A percentile compares a stretch with the other conserved stretches of the same genome.
Conservation (phyloP, 2,113 vertebrate genomes). For the Esox niger region DNA sequence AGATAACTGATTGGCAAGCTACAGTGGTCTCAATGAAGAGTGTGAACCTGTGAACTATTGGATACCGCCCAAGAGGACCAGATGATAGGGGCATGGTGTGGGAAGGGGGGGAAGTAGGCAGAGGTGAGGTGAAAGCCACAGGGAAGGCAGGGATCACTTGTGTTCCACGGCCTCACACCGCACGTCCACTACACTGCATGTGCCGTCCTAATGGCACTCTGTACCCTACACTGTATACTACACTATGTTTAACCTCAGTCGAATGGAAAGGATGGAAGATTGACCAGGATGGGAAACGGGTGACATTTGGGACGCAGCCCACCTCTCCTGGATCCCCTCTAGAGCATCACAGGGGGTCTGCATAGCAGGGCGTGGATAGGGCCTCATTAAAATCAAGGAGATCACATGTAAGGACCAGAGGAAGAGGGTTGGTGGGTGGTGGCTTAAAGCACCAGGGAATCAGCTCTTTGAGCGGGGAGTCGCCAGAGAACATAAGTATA, state of each 20-base stretch:
- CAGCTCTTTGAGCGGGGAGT: slow-evolving; percentile 50
- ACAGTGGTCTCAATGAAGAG: slow-evolving; percentile 59
- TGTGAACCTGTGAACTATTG: slow-evolving; percentile 71
- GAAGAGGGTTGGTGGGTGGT: slow-evolving; percentile 59
- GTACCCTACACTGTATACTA: too few relatives aligned
- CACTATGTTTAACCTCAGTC: too few relatives aligned
- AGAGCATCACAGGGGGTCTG: slow-evolving; percentile 73
- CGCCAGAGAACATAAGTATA: slow-evolving; percentile 51
- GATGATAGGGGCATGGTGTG: slow-evolving; percentile 27
- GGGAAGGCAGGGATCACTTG: slow-evolving; percentile 38
- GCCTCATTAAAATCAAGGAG: slow-evolving; percentile 79
- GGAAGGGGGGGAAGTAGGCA: slow-evolving; percentile 6
- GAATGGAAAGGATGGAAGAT: too few relatives aligned
- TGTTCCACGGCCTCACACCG: slow-evolving; percentile 51
- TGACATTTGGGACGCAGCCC: too few relatives aligned
- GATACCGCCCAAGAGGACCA: slow-evolving; percentile 49
- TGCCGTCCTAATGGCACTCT: too few relatives aligned
- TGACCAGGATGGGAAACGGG: too few relatives aligned
- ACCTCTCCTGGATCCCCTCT: slow-evolving; percentile 36
- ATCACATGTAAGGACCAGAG: slow-evolving; percentile 75
- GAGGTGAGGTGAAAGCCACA: slow-evolving; percentile 12
- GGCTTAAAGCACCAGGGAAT: slow-evolving; percentile 58
- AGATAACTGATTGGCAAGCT: slow-evolving; percentile 66
- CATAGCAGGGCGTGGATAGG: slow-evolving; percentile 16
- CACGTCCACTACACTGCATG: slow-evolving; percentile 36